Base-by-base conservation (phyloP, 1,140 invertebrate genomes). In the Bicyclus anynana region DNA sequence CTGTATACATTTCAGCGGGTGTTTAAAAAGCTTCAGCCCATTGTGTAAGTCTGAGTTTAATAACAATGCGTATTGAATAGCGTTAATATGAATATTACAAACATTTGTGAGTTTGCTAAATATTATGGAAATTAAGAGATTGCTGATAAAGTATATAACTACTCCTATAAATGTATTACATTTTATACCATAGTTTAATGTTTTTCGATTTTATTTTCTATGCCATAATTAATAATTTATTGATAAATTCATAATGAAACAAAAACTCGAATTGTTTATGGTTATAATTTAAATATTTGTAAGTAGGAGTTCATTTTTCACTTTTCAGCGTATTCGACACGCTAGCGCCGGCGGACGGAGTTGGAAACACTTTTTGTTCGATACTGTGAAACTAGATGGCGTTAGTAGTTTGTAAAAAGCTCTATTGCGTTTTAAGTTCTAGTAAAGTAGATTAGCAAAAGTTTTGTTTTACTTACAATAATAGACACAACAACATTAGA, bases 1-100 rank as follows among this genome's bases (percentile, higher is more conserved):
- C 61, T 84, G 58, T 72, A 56, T 60, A 67, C 26, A 47, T 60
- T 69, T 66, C 64, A 66, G 54, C 46, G 53, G 50, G 46, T 58
- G 53, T 59, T 64, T 60, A 46, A 48, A 60, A 59, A 61, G 40
- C 44, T 63, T 60, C 46, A 66, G 59, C 10, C 51, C 49, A 55
- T 59, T 63, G 58, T 62, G 37, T 38, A 46, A 42, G 3, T 54
- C 10, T 12, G 42, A 53, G 55, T 67, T 64, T 58, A 59, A 60
- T 63, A 64, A 62, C 62, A 69, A 61, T 62, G 49, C 14, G 29
- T 46, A 66, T 69, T 66, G 37, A 65, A 61, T 64, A 55, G 48
- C 37, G 48, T 53, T 57, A 58, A 51, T 59, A 53, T 59, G 58
- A 53, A 54, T 64, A 56, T 61, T 57, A 20, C 47, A 62, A 59